Percentiles rank a stretch among this genome's conserved stretches.
phyloP scores from a whole-genome alignment of 2,113 vertebrate genomes.

The Hypocryptadius cinnamomeus region DNA sequence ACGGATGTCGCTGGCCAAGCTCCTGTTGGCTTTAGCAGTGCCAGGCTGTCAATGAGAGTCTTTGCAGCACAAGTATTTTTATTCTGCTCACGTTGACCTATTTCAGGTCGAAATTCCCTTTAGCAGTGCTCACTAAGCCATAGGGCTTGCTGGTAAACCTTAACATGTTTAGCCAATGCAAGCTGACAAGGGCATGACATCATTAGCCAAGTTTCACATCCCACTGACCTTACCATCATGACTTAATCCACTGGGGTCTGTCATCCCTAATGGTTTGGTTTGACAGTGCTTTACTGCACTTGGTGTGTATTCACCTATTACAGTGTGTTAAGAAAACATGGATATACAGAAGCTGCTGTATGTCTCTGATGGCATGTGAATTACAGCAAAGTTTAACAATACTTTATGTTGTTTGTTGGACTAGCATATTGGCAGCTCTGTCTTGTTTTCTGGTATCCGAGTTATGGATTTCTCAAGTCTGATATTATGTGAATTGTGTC shows the following conservation, averaged over 20 bases:
- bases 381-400: background rate
- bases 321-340: background rate
- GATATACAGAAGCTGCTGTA: background rate
- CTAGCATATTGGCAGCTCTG: background rate
- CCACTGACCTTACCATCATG: constrained; percentile 21
- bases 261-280: background rate
- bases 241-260: background rate
- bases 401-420: background rate
- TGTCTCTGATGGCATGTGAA: background rate
- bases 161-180: background rate
- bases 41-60: background rate
- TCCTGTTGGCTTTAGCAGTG: background rate
- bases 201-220: constrained; percentile 46
- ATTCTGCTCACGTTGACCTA: background rate
- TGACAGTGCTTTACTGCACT: background rate
- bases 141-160: constrained; percentile 24
- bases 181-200: constrained; percentile 53
- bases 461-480: background rate
- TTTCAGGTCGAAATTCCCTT: constrained; percentile 28
- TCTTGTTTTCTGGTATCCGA: background rate
- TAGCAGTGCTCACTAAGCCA: background rate
- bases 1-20: background rate
- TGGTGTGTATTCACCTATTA: background rate
- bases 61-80: background rate
- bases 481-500: background rate